These are phyloP conservation scores for Lota lota DNA, from an alignment of 2,113 vertebrate genomes.

Conservation along the genomic window DNA sequence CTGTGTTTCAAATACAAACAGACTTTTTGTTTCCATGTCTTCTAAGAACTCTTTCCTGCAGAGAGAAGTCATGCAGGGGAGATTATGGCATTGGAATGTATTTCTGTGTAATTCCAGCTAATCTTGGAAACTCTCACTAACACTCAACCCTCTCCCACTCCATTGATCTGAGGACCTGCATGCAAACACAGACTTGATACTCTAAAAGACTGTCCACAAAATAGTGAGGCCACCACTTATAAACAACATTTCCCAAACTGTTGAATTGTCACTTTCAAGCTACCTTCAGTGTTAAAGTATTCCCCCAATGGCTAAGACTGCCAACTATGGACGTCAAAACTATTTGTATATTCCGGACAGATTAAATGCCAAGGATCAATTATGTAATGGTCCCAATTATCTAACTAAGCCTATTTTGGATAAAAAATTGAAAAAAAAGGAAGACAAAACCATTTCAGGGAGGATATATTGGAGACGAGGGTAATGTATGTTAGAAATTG, in stretches of 20 bases:
- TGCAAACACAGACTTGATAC: constrained; percentile 1
- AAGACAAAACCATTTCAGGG: neutral
- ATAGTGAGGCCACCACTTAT: neutral
- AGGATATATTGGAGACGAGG: neutral
- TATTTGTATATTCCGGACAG: too few relatives aligned
- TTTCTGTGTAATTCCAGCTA: constrained; percentile 56
- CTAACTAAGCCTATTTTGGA: too few relatives aligned
- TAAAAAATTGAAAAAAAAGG: too few relatives aligned
- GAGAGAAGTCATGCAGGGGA: constrained; percentile 61
- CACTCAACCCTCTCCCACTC: neutral
- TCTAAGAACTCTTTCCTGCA: constrained; percentile 37
- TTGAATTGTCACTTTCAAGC: too few relatives aligned
- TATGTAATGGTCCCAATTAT: too few relatives aligned
- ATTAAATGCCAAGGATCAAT: too few relatives aligned
- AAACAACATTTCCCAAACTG: too few relatives aligned
- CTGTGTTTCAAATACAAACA: constrained; percentile 2
- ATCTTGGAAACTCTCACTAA: constrained; percentile 31
- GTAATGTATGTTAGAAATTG: neutral
- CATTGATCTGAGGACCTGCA: neutral
- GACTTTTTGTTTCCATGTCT: constrained; percentile 18
- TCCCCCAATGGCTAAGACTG: neutral
- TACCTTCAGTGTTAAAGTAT: neutral
- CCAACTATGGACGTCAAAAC: too few relatives aligned
- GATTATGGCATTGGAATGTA: constrained; percentile 66
- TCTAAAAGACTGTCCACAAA: neutral